phyloP scores from a whole-genome alignment of 2,797 vertebrate genomes.

The Psittacula derbiana region DNA sequence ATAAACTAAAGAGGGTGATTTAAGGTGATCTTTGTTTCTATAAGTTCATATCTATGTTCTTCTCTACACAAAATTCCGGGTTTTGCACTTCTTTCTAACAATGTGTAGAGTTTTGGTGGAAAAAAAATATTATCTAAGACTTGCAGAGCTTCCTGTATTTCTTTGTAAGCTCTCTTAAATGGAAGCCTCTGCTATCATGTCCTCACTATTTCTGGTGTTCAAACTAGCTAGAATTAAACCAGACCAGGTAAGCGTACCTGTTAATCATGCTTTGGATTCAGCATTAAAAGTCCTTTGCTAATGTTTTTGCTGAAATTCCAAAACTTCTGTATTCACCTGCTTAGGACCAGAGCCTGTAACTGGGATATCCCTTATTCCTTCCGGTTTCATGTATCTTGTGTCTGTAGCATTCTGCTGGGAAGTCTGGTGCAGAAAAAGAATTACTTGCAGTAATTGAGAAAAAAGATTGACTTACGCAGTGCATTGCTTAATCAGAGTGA shows the following conservation, averaged over 20 bases:
- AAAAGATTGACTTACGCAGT: background rate
- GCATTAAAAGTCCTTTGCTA: background rate
- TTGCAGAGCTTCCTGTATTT: background rate
- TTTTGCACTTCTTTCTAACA: background rate
- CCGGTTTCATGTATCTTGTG: background rate
- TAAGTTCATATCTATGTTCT: background rate
- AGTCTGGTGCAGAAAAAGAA: background rate
- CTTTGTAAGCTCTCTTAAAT: background rate
- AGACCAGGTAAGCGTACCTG: fast-evolving
- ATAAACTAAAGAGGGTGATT: background rate
- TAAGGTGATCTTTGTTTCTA: background rate
- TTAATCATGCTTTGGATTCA: background rate
- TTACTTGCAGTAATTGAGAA: background rate
- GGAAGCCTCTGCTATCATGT: background rate
- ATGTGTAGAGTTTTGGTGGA: background rate
- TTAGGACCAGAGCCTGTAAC: background rate
- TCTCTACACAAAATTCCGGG: background rate
- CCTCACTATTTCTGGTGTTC: background rate
- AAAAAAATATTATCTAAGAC: background rate
- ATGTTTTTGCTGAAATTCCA: background rate
- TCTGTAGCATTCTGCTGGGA: background rate
- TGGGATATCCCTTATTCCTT: background rate
- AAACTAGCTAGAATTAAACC: background rate
- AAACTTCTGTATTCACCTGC: background rate
- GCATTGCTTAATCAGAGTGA: background rate